phyloP scores from a whole-genome alignment of 2,888 invertebrate genomes.

The Temnothorax rugatulus region DNA sequence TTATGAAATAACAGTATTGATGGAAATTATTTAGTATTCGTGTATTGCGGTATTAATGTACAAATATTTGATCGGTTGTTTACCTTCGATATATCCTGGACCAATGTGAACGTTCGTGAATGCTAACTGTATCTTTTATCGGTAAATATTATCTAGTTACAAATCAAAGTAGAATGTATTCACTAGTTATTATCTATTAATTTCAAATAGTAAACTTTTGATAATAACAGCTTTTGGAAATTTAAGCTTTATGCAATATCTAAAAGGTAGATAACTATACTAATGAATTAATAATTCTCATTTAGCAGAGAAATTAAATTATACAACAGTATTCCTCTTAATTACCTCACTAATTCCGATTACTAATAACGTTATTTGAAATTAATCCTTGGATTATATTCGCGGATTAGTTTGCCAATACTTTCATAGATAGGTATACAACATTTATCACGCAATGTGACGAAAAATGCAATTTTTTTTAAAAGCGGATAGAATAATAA shows the following conservation, averaged over 20 bases:
- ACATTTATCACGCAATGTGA: neutral
- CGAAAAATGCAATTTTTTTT: neutral
- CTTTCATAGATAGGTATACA: neutral
- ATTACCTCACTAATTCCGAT: neutral
- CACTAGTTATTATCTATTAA: conserved; percentile 4
- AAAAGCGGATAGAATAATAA: neutral
- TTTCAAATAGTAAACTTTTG: conserved; percentile 10
- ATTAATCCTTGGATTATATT: conserved; percentile 14
- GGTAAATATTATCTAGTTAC: neutral
- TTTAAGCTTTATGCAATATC: neutral
- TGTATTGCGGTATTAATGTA: conserved; percentile 13
- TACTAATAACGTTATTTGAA: neutral
- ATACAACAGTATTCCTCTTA: neutral
- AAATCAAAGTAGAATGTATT: neutral
- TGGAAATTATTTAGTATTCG: conserved; percentile 19
- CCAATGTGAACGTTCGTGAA: neutral
- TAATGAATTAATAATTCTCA: neutral
- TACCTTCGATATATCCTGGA: neutral
- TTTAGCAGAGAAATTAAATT: neutral
- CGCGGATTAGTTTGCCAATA: neutral
- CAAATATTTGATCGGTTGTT: conserved; percentile 34
- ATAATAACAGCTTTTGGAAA: neutral
- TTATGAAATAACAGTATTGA: neutral
- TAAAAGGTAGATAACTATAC: neutral
- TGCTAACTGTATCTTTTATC: neutral